A percentile compares a stretch with the other conserved stretches of the same genome.
phyloP scores from a whole-genome alignment of 2,113 vertebrate genomes.

The Podarcis raffonei region DNA sequence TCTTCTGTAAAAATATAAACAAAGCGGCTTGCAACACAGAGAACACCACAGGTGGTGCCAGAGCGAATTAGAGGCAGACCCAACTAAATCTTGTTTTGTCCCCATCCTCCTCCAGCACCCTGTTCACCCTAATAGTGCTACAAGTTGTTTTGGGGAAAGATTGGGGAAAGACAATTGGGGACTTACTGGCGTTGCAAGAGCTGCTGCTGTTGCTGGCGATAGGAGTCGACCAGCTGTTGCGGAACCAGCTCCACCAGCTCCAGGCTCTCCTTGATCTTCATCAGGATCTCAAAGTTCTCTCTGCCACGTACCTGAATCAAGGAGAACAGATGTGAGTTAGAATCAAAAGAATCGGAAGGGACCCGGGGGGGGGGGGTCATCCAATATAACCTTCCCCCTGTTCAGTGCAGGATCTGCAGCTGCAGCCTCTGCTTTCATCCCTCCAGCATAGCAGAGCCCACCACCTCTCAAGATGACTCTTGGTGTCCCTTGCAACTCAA shows the following conservation, averaged over 20 bases:
- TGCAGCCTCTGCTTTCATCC: not conserved
- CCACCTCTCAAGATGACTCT: no score
- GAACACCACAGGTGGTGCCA: not conserved
- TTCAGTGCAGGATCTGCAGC: no score
- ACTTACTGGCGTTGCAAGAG: conserved; percentile 95
- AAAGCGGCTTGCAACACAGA: not conserved
- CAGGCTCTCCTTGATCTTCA: conserved; percentile 97
- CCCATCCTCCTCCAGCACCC: not conserved
- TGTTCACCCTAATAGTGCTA: not conserved
- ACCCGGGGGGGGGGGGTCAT: no score
- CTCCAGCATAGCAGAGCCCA: no score
- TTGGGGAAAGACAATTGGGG: not conserved
- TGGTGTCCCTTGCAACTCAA: no score
- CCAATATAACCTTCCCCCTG: no score
- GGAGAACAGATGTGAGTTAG: not conserved
- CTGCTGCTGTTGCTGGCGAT: conserved; percentile 96
- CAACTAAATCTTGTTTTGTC: not conserved
- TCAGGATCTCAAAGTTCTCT: conserved; percentile 96
- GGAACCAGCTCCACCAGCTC: conserved; percentile 95
- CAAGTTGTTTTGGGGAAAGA: not conserved
- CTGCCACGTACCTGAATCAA: conserved; percentile 87
- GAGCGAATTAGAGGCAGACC: not conserved
- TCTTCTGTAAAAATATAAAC: no score
- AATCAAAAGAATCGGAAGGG: no score
- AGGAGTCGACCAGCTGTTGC: conserved; percentile 90